Evolutionary conservation across 2,888 invertebrate genomes (phyloP).

Genomic region (Pachydiplax longipennis): DNA sequence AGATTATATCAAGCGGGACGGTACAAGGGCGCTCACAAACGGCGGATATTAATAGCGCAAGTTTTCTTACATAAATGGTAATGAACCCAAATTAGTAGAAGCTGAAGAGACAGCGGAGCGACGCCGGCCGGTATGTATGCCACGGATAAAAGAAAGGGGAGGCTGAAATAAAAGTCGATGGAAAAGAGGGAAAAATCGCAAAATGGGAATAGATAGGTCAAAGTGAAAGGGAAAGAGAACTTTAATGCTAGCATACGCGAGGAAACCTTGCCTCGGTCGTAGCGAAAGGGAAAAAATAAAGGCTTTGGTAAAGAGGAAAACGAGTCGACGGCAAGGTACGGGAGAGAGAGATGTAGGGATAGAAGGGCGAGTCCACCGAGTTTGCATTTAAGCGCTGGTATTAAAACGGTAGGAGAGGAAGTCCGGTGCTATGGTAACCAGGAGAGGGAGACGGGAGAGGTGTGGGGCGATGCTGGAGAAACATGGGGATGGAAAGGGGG

Average conservation of each 20-base stretch:
- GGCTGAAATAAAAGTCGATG: neutral
- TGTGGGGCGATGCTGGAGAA: neutral
- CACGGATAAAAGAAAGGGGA: neutral
- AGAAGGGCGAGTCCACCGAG: neutral
- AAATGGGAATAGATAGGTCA: neutral
- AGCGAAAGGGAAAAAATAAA: neutral
- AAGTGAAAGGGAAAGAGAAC: neutral
- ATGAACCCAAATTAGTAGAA: neutral
- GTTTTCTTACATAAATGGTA: neutral
- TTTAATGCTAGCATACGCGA: neutral
- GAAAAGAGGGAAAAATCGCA: neutral
- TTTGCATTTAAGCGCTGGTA: constrained; percentile 32
- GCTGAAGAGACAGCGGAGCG: neutral
- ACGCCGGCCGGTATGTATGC: neutral
- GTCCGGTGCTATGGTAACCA: constrained; percentile 25
- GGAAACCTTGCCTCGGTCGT: neutral
- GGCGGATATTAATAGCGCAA: neutral
- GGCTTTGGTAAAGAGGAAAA: neutral
- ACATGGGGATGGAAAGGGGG: neutral
- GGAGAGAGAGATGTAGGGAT: neutral
- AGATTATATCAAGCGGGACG: neutral
- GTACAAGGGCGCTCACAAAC: neutral
- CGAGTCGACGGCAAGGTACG: neutral
- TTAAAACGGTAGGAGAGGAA: constrained; percentile 1
- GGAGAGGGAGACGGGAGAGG: neutral